These are phyloP conservation scores for Elgaria multicarinata DNA, from an alignment of 2,113 vertebrate genomes.

Conservation along the genomic window DNA sequence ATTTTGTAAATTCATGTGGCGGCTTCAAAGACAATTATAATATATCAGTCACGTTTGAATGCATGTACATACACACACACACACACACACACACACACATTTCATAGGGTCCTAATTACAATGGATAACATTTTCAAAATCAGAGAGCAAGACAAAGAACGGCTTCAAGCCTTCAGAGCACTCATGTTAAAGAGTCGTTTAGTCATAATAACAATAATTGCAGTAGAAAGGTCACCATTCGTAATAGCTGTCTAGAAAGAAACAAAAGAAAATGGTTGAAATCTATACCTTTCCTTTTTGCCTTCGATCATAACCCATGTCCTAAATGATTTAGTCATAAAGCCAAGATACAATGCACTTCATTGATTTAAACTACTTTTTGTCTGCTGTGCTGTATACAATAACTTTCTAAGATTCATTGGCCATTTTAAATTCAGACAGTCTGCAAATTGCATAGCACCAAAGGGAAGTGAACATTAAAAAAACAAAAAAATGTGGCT, in stretches of 20 bases:
- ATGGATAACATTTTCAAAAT: neutral
- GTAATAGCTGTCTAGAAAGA: neutral
- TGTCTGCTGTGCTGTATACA: neutral
- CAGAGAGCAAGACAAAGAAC: neutral
- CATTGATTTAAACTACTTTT: conserved; percentile 41
- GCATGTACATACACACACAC: too few relatives aligned
- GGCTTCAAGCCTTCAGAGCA: neutral
- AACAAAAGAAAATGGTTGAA: conserved; percentile 21
- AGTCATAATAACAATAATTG: conserved; percentile 22
- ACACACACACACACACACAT: neutral
- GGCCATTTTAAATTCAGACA: conserved; percentile 38
- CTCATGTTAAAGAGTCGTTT: neutral
- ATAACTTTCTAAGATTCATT: conserved; percentile 35
- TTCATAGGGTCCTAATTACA: neutral
- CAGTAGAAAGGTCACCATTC: neutral
- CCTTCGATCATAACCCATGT: neutral
- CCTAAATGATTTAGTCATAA: conserved; percentile 43
- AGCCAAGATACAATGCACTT: neutral
- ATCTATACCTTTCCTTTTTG: conserved; percentile 3
- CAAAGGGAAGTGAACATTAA: conserved; percentile 10
- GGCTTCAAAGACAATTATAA: neutral
- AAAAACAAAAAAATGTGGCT: neutral
- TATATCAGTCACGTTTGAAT: neutral
- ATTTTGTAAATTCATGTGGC: neutral
- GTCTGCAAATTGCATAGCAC: conserved; percentile 27